A percentile compares a stretch with the other conserved stretches of the same genome.
Evolutionary conservation across 1,140 invertebrate genomes (phyloP).

Genomic region (Aplysia californica): DNA sequence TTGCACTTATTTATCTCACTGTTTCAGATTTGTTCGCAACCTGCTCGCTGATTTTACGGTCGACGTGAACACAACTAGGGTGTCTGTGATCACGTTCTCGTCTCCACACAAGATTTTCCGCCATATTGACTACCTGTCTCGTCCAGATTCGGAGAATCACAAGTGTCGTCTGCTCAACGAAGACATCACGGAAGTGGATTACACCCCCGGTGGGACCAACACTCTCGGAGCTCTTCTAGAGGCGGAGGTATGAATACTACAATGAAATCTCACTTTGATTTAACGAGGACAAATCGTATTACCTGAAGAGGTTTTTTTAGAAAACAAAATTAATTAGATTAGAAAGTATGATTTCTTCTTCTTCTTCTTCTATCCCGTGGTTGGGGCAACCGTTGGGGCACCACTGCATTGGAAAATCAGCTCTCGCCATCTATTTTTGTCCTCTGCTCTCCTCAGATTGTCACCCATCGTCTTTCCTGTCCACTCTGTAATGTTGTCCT

Average conservation of each 20-base stretch:
- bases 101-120: conserved; percentile 72
- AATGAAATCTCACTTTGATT: background rate
- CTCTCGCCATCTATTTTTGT: too few relatives aligned
- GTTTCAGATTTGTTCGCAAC: conserved; percentile 79
- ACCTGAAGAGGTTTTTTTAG: background rate
- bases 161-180: conserved; percentile 77
- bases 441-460: too few relatives aligned
- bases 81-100: conserved; percentile 78
- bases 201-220: conserved; percentile 77
- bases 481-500: too few relatives aligned
- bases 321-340: too few relatives aligned
- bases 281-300: too few relatives aligned
- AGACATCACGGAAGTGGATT: conserved; percentile 74
- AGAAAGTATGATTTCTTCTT: too few relatives aligned
- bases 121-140: conserved; percentile 76
- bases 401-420: too few relatives aligned
- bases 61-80: conserved; percentile 74
- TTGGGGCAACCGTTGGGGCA: too few relatives aligned
- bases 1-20: too few relatives aligned
- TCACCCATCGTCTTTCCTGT: too few relatives aligned
- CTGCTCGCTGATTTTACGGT: conserved; percentile 79
- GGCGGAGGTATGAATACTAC: conserved; percentile 71
- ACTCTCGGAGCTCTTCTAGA: conserved; percentile 77
- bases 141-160: conserved; percentile 67
- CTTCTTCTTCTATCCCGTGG: too few relatives aligned